Base-by-base conservation (phyloP, 2,888 invertebrate species). In the Macaria notata region DNA sequence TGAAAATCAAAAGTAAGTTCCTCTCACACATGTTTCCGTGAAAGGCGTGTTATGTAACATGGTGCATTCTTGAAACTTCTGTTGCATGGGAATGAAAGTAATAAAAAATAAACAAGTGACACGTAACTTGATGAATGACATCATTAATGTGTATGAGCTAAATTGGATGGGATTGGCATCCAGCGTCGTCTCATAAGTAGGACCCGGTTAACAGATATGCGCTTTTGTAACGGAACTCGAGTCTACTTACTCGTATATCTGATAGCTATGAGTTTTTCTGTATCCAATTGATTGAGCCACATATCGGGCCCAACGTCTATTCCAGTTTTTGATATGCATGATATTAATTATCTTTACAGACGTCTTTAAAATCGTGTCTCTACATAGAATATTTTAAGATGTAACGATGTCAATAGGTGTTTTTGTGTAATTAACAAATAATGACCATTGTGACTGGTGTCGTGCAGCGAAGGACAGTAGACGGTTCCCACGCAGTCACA, bases 1-100 rank as follows among this genome's bases (percentile, higher is more conserved):
- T 98, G 45, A 95, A 96, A 90, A 98, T 98, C 33, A 98, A 98
- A 94, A 98, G 98, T 98, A 93, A 96, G 97, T 94, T 46, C 38
- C 9, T 43, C 9, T 53, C 45, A 49, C 42, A 56, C 52, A 57
- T 51, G 46, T 64, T 63, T 64, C 53, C 54, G 49, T 58, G 53
- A 56, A 64, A 61, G 51, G 4, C 41, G 54, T 56, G 56, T 63
- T 59, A 4, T 1, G 4, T 4, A 36, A 55, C 49, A 56, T 49
- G 53, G 38, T 57, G 62, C 63, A 64, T 64, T 64, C 56, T 63
- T 57, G 43, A 56, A 61, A 46, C 50, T 49, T 55, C 53, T 53
- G 50, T 54, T 55, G 63, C 63, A 62, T 64, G 66, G 64, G 64
- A 66, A 64, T 59, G 41, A 8, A 58, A 59, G 45, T 43, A 55